Base-by-base conservation (phyloP, 2,797 vertebrate genomes). In the Sparidentex hasta region DNA sequence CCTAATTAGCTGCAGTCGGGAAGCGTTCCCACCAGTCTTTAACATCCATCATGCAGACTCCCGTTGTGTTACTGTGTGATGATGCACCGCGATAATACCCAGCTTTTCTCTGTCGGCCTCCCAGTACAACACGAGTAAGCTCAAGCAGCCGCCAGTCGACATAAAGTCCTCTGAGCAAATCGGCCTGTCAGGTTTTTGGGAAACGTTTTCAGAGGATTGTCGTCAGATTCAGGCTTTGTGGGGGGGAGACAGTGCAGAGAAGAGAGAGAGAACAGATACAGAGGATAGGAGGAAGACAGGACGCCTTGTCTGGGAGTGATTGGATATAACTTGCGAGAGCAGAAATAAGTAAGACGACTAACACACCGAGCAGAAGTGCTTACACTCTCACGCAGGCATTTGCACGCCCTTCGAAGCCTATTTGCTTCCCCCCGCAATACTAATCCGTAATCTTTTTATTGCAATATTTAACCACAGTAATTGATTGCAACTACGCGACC, bases 381-480 rank as follows among this genome's bases (percentile, higher is more conserved):
- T 66, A 72, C 29, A 71, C 54, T 67, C 74, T 67, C 33, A 65
- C 50, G 13, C 62, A 79, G 51, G 61, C 68, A 65, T 78, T 73
- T 81, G 46, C 76, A 78, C 71, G 38, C 47, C 59, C 75, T 80
- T 81, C 81, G 77, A 82, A 86, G 48, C 79, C 47, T 86, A 82
- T 87, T 66, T 80, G 71, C 81, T 56, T 81, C 50, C 21, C 58
- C 71, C 71, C 64, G 12, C 52, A 58, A 44, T 83, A 73, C 87
- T 86, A 88, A 91, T 90, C 88, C 86, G 74, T 90, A 89, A 90
- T 89, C 87, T 92, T 86, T 92, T 89, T 90, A 90, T 92, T 90
- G 86, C 87, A 88, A 91, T 92, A 92, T 93, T 90, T 88, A 92
- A 89, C 79, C 81, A 81, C 80, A 83, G 87, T 93, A 92, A 94